Base-by-base conservation (phyloP, 2,888 invertebrate species). In the Drosophila subsilvestris region DNA sequence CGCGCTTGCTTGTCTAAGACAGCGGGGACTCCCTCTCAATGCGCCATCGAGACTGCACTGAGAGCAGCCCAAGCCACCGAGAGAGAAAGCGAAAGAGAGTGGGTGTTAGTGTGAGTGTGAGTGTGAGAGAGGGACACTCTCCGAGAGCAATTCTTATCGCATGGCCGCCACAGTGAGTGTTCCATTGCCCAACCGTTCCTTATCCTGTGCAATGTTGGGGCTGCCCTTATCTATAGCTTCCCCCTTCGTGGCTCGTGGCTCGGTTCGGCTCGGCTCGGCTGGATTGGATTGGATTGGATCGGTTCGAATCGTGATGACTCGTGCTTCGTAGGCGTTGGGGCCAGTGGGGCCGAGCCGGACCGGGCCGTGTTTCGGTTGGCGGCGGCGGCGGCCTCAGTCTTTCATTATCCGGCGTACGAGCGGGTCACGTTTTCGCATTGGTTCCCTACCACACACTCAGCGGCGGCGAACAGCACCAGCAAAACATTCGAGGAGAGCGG, bases 1-100 rank as follows among this genome's bases (percentile, higher is more conserved):
- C 78, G 82, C 82, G 82, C 86, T 85, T 76, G 80, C 85, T 85
- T 85, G 82, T 80, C 82, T 82, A 69, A 76, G 85, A 76, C 73
- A 59, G 63, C 49, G 62, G 60, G 48, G 32, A 29, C 20, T 25
- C 22, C 47, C 54, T 32, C 54, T 63, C 18, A 66, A 65, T 80
- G 80, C 76, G 78, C 73, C 63, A 61, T 25, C 49, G 67, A 56
- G 59, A 70, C 67, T 63, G 82, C 80, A 79, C 58, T 68, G 57
- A 58, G 68, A 22, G 48, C 17, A 18, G 42, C 27, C 18, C 29
- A 7, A 29, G 58, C 22, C n/a, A 44, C 48, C 12, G 18, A 22
- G 20, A 56, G 20, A 12, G 48, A 44, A 51, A 29, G 43, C 20
- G 45, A 22, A 48, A 37, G 29, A 25, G 37, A 32, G 22, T 42